These are phyloP conservation scores for Petroica traversi DNA, from an alignment of 2,113 vertebrate species.

Conservation along the genomic window DNA sequence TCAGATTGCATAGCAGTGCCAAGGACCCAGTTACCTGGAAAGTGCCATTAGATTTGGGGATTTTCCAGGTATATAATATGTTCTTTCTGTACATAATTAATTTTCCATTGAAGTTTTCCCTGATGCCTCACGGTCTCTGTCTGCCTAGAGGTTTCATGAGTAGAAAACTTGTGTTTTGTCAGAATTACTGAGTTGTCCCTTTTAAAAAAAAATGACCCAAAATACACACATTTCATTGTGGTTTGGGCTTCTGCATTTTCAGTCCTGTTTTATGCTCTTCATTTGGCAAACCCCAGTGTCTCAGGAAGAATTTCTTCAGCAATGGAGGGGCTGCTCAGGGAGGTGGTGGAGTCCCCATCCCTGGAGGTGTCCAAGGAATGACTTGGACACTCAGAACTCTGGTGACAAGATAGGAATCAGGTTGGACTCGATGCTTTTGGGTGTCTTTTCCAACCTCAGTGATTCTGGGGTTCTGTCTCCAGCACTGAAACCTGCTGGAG, in stretches of 20 bases:
- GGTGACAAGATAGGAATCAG: neutral
- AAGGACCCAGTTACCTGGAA: neutral
- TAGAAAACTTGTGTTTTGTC: neutral
- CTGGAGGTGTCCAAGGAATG: neutral
- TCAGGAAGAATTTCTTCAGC: neutral
- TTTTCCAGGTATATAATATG: neutral
- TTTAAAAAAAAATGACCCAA: neutral
- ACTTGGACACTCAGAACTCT: neutral
- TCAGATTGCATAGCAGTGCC: neutral
- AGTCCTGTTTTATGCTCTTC: neutral
- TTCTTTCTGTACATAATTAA: neutral
- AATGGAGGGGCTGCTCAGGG: neutral
- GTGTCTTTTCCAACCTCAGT: neutral
- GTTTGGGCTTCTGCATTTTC: neutral
- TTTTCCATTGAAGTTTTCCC: neutral
- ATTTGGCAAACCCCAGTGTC: neutral
- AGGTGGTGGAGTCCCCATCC: neutral
- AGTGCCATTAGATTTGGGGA: neutral
- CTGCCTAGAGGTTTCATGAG: neutral
- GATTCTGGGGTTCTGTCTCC: neutral
- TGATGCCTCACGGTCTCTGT: neutral
- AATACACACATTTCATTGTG: neutral
- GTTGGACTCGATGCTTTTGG: fast-evolving
- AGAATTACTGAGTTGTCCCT: neutral
- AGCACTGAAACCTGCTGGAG: neutral